Evolutionary conservation across 2,888 invertebrate genomes (phyloP).

Genomic region (Nomada goodeniana): DNA sequence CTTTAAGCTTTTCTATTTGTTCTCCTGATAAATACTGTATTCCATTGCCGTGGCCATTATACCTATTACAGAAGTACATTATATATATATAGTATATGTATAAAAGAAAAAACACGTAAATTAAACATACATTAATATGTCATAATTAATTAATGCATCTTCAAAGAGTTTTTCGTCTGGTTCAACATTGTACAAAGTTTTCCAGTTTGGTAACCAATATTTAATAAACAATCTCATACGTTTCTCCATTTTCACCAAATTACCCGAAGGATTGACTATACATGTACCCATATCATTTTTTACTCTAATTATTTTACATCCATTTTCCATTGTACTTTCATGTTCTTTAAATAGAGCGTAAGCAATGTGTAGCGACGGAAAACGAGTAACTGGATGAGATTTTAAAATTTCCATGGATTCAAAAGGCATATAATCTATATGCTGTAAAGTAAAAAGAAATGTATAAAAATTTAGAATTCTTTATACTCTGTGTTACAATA

Average conservation of each 20-base stretch:
- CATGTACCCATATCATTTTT: conserved; percentile 85
- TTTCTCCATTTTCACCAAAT: conserved; percentile 88
- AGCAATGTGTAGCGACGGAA: conserved; percentile 90
- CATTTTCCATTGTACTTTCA: conserved; percentile 86
- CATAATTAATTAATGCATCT: conserved; percentile 86
- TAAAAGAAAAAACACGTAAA: not conserved
- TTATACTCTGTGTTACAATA: not conserved
- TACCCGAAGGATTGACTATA: conserved; percentile 88
- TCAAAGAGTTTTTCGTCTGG: conserved; percentile 86
- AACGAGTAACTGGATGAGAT: conserved; percentile 89
- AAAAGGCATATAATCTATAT: conserved; percentile 92
- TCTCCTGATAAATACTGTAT: conserved; percentile 87
- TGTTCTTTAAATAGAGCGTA: conserved; percentile 88
- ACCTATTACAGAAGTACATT: conserved; percentile 84
- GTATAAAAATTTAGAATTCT: not conserved
- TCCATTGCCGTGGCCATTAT: conserved; percentile 92
- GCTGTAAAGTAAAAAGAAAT: conserved; percentile 84
- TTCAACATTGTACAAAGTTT: conserved; percentile 86
- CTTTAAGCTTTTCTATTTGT: conserved; percentile 85
- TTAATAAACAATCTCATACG: conserved; percentile 86
- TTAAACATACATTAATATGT: conserved; percentile 88
- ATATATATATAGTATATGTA: not conserved
- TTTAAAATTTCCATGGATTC: conserved; percentile 89
- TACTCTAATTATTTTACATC: conserved; percentile 86
- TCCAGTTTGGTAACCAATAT: conserved; percentile 87